Evolutionary conservation across 2,888 invertebrate genomes (phyloP), one percentile per base, ranked within the genome.

Genomic region (Fabriciana adippe): DNA sequence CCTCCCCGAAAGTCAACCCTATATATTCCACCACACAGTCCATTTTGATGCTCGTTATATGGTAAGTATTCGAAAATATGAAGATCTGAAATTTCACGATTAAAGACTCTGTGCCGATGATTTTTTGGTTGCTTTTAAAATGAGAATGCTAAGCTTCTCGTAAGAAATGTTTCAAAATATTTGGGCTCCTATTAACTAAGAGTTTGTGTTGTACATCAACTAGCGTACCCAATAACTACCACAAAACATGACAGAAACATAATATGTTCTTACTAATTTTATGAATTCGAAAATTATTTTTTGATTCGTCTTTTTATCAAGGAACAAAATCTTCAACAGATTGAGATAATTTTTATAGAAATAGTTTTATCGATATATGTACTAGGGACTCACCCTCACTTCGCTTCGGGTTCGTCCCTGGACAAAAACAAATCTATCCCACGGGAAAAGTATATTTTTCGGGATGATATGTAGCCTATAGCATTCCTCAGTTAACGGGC

Each of bases 81-180:
- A 54, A 55, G 60, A 48, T 50, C 51, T 64, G 31, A 64, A 41
- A 21, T 31, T 60, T 35, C 60, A 53, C 31, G n/a, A 60, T 55
- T 57, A 51, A 55, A 47, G 62, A 62, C 71, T 57, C 56, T 71
- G 55, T 47, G 31, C 1, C 45, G 31, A 5, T 61, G 31, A 13
- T 4, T 41, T 18, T 64, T 66, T 57, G 72, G 75, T 71, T 72
- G 71, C 70, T 68, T 75, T 73, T 78, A 54, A 73, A 45, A 60
- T 59, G 68, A 70, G 72, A 56, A 31, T 31, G 55, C 8, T 41
- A n/a, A 48, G n/a, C 54, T 48, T 51, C 47, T 63, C 59, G 62
- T 53, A 45, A 70, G 70, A 69, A 74, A 75, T 71, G 63, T 70
- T 71, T 78, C 72, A 75, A 74, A 78, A 76, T 75, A 74, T 78